Conservation (phyloP, 2,888 invertebrate genomes). For the Sisyra nigra region DNA sequence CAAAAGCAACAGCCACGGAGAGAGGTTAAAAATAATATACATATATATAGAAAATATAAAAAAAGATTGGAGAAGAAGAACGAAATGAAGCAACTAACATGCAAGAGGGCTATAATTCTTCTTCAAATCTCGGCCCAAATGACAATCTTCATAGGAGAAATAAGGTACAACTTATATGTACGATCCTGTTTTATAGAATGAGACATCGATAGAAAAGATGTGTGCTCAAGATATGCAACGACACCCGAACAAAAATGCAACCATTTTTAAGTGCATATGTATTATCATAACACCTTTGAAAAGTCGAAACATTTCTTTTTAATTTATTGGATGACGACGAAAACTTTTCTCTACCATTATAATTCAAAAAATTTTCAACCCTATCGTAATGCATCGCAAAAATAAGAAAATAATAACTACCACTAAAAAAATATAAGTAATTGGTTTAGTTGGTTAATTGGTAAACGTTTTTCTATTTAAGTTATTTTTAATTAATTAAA, state of each 20-base stretch:
- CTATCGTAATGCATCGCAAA: no score
- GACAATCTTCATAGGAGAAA: neutral
- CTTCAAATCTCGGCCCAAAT: conserved; percentile 2
- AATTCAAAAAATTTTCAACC: no score
- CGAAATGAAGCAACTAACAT: conserved; percentile 7
- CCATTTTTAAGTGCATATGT: neutral
- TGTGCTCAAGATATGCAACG: neutral
- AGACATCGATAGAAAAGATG: no score
- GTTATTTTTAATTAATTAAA: no score
- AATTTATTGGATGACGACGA: neutral
- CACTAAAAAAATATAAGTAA: no score
- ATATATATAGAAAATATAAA: no score
- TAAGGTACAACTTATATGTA: neutral
- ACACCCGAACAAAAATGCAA: neutral
- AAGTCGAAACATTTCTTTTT: neutral
- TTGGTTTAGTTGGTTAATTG: no score
- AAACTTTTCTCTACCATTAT: neutral
- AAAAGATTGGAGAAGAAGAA: no score
- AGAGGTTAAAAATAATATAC: no score
- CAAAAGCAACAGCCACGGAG: no score
- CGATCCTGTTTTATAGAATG: neutral
- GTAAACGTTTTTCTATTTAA: no score
- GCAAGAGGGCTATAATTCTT: conserved; percentile 2
- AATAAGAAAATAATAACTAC: no score
- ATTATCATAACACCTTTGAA: neutral